These are phyloP conservation scores for Dinocampus coccinellae DNA, from an alignment of 2,888 invertebrate genomes.

Conservation along the genomic window DNA sequence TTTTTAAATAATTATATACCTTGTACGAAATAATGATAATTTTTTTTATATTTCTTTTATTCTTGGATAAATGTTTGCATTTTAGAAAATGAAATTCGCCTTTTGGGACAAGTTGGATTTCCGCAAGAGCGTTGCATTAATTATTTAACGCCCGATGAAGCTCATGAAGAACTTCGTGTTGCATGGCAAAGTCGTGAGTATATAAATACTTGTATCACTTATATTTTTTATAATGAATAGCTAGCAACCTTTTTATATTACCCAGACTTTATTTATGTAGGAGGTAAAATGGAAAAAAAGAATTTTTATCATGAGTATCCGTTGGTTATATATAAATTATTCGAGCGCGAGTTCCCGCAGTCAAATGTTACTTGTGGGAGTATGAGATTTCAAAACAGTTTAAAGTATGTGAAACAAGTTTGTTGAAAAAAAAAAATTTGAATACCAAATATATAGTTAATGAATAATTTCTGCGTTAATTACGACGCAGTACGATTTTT, in stretches of 20 bases:
- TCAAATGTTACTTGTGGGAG: neutral
- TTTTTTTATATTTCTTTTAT: neutral
- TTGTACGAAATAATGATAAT: too few species aligned
- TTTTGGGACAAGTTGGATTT: constrained; percentile 77
- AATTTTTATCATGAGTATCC: neutral
- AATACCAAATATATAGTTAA: neutral
- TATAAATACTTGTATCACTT: neutral
- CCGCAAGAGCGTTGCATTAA: constrained; percentile 83
- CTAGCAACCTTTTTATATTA: neutral
- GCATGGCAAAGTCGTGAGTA: constrained; percentile 77
- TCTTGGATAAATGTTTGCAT: constrained; percentile 41
- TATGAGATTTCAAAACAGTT: neutral
- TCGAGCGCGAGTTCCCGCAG: neutral
- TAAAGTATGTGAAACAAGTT: neutral
- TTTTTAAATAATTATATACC: too few species aligned
- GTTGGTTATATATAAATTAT: neutral
- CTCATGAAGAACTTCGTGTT: constrained; percentile 79
- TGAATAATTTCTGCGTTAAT: neutral
- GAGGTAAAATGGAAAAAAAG: neutral
- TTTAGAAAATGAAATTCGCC: constrained; percentile 80
- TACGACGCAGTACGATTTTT: neutral
- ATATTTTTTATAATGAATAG: neutral
- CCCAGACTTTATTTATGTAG: neutral
- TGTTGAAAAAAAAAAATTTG: neutral
- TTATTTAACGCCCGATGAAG: constrained; percentile 80